These are phyloP conservation scores for Tetragonula clypearis DNA, from an alignment of 1,140 invertebrate species.

Conservation along the genomic window DNA sequence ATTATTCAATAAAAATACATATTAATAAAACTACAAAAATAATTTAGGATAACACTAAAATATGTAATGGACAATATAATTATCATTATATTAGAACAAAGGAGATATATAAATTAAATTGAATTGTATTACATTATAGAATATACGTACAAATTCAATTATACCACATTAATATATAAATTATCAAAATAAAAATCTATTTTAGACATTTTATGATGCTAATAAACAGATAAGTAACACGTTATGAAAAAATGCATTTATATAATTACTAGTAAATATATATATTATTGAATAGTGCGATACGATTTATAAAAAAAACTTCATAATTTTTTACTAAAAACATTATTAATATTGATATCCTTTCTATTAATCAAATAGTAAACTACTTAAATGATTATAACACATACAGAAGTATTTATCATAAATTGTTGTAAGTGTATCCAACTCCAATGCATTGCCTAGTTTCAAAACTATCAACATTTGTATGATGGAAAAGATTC, in stretches of 20 bases:
- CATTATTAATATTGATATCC: background rate
- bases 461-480: slow-evolving; percentile 16
- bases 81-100: background rate
- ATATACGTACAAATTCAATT: background rate
- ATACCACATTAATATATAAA: background rate
- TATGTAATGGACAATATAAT: background rate
- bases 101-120: background rate
- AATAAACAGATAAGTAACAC: slow-evolving; percentile 3
- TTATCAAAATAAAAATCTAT: background rate
- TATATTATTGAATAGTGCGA: background rate
- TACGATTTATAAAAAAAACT: background rate
- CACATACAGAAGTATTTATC: slow-evolving; percentile 18
- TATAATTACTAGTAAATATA: slow-evolving; percentile 3
- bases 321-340: slow-evolving; percentile 10
- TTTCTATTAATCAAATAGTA: slow-evolving; percentile 10
- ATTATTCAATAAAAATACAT: background rate
- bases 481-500: slow-evolving; percentile 10
- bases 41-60: background rate
- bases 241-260: background rate
- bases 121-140: background rate
- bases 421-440: slow-evolving; percentile 9
- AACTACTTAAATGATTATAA: slow-evolving; percentile 19
- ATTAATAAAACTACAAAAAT: background rate
- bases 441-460: slow-evolving; percentile 26
- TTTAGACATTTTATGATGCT: background rate